Evolutionary conservation across 1,140 invertebrate species (phyloP), one percentile per base, ranked within the genome.

Genomic region (Habropoda laboriosa): DNA sequence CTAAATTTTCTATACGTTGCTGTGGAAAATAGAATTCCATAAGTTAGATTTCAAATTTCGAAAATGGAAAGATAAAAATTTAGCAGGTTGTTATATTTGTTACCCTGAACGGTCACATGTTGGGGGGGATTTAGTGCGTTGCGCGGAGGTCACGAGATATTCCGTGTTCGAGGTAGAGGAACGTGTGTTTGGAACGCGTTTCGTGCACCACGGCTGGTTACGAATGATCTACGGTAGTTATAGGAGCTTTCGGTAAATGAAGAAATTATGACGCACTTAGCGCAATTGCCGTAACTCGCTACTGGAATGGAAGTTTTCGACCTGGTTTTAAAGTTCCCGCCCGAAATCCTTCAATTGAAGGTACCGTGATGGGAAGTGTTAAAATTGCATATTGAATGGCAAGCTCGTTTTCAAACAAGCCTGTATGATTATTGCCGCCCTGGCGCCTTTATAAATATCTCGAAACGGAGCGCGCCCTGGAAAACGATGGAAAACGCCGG

Each of bases 261-360:
- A 67, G 64, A 67, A 67, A 67, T 67, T 67, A 67, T 67, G 45
- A 51, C 64, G 64, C 49, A 67, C 64, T 67, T 67, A 51, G 30
- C 64, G 30, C 45, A 16, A 67, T 35, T 67, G 18, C 63, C 63
- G 64, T 67, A 67, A 67, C 45, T n/a, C 27, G 8, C 30, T 16
- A 35, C 64, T 8, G 47, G 47, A 51, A 67, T 38, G 51, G 64
- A 67, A 67, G 64, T 67, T 67, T 35, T 24, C 64, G 64, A 67
- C 64, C 64, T 67, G 45, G 64, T 67, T 67, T 67, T 51, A 67
- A 67, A 67, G 30, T 67, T 67, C 12, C 27, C 21, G 13, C 51
- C 51, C 64, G 45, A 30, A 32, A 66, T 66, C 63, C 63, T 66
- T 66, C 63, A 42, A 66, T 66, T 66, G 42, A 30, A 21, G 35